Base-by-base conservation (phyloP, 2,797 vertebrate species). In the Limnodromus scolopaceus region DNA sequence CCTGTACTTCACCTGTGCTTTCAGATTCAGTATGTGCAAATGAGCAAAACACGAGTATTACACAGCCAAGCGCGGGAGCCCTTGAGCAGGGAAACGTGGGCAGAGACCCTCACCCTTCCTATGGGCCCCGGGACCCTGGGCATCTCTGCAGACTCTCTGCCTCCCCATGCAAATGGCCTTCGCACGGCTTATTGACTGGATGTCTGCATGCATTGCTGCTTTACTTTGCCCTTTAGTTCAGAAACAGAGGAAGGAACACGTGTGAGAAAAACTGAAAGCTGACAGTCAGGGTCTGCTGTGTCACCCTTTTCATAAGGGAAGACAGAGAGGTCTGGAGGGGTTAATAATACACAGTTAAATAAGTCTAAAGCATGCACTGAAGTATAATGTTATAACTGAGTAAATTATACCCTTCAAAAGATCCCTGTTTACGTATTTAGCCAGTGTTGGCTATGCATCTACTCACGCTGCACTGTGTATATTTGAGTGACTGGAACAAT, bases 401-500 rank as follows among this genome's bases (percentile, higher is more conserved):
- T 90, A 96, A 96, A 97, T 97, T 79, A 89, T 28, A 93, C 7
- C 43, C 84, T 96, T 97, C 87, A 69, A 60, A 95, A 96, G 53
- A 90, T 55, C 60, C 12, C 49, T 71, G 88, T 87, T 95, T 85
- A 65, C 60, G 48, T 93, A 84, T 92, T 96, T 94, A 80, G 51
- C 4, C 9, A 72, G 13, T 43, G 60, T 74, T 74, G 81, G 39
- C 81, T 63, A 15, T 75, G 65, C 45, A 85, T 80, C 60, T 87
- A 41, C 79, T 93, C 41, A 45, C 1, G 8, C 55, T 2, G 16
- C 70, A 63, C 53, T 84, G 41, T 77, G 77, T 89, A 30, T 57
- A 63, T 93, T 81, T 94, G 92, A 93, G 70, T 36, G 68, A 94
- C 76, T 93, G 91, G 63, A 95, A 92, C n/a, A 81, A 58, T 72